These are phyloP conservation scores for Calephelis virginiensis DNA, from an alignment of 1,140 invertebrate genomes.

Conservation along the genomic window DNA sequence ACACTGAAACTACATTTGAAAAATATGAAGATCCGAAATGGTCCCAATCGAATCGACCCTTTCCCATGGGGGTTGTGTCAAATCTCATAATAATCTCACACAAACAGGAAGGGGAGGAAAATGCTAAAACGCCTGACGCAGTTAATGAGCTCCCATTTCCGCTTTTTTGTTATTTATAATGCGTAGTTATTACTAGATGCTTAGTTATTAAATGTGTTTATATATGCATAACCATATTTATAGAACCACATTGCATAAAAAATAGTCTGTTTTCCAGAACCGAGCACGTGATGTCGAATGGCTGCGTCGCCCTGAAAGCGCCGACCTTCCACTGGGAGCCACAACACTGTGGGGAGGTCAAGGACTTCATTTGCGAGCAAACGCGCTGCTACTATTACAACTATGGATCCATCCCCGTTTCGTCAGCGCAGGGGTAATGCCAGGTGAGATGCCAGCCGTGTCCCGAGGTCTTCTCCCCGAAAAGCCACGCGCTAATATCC, in stretches of 20 bases:
- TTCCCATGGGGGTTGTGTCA: too few relatives aligned
- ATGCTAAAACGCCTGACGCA: too few relatives aligned
- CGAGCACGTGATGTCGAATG: constrained; percentile 80
- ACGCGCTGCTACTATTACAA: constrained; percentile 94
- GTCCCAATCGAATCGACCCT: too few relatives aligned
- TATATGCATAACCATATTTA: too few relatives aligned
- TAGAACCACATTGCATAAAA: constrained; percentile 50
- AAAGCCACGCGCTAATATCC: constrained; percentile 57
- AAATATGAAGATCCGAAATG: too few relatives aligned
- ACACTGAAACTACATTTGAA: too few relatives aligned
- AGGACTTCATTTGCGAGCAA: constrained; percentile 93
- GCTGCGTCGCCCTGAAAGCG: constrained; percentile 86
- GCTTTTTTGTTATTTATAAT: too few relatives aligned
- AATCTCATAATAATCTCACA: too few relatives aligned
- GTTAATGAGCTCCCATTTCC: too few relatives aligned
- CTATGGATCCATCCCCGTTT: constrained; percentile 92
- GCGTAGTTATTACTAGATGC: too few relatives aligned
- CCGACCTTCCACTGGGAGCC: constrained; percentile 88
- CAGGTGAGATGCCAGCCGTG: constrained; percentile 78
- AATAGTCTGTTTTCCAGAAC: constrained; percentile 77
- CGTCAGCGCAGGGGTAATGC: constrained; percentile 92
- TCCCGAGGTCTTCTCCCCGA: constrained; percentile 70
- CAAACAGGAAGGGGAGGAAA: too few relatives aligned
- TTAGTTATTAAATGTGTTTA: too few relatives aligned
- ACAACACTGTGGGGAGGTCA: constrained; percentile 88